A percentile compares a stretch with the other conserved stretches of the same genome.
phyloP scores from a whole-genome alignment of 2,797 vertebrate species.

The Thalassophryne amazonica region DNA sequence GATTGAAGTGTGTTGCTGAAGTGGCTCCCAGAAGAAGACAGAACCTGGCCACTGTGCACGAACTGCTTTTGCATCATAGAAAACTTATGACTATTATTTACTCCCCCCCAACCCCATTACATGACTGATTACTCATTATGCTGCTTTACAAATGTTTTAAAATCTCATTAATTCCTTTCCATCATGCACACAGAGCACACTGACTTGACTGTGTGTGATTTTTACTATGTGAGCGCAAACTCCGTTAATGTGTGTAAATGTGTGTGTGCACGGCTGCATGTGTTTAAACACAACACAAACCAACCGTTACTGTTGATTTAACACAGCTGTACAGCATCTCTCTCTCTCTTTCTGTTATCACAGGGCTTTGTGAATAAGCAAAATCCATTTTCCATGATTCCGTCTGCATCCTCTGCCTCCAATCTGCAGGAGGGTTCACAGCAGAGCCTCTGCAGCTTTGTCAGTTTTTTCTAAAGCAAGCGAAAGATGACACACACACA shows the following conservation, averaged over 20 bases:
- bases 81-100: not conserved
- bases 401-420: constrained; percentile 2
- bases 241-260: not conserved
- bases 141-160: not conserved
- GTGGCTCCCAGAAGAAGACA: no score
- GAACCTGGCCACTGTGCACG: no score
- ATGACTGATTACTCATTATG: no score
- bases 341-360: constrained; percentile 21
- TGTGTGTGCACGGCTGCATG: not conserved
- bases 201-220: not conserved
- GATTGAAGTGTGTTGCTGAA: no score
- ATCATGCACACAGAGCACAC: not conserved
- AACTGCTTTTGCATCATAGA: not conserved
- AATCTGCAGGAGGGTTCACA: constrained; percentile 22
- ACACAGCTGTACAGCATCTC: not conserved
- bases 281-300: constrained; percentile 7
- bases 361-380: constrained; percentile 13
- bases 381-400: constrained; percentile 24
- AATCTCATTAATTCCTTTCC: not conserved
- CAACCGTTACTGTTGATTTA: constrained; percentile 21
- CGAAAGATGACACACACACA: constrained; percentile 9
- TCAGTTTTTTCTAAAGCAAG: constrained; percentile 40
- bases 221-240: no score
- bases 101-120: no score
- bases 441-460: constrained; percentile 9